phyloP scores from a whole-genome alignment of 2,797 vertebrate species.

The Picus viridis region DNA sequence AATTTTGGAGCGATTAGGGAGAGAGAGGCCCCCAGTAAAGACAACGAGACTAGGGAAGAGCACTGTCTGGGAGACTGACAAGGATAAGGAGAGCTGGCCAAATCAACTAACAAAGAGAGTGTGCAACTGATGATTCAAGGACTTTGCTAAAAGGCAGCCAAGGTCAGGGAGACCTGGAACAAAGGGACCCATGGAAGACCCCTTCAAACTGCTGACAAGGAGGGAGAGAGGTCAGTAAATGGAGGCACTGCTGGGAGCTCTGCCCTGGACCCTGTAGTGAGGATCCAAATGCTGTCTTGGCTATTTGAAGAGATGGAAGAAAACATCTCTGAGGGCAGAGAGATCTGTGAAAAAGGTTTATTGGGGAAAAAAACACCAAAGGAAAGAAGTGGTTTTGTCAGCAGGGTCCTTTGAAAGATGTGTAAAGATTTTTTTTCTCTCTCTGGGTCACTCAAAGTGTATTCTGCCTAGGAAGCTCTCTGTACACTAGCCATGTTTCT shows the following conservation, averaged over 20 bases:
- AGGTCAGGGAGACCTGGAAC: constrained; percentile 44
- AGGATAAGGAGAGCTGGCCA: constrained; percentile 14
- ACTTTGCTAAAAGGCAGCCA: constrained; percentile 25
- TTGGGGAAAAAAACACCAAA: background rate
- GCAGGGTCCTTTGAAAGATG: background rate
- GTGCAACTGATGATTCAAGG: background rate
- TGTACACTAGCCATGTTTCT: background rate
- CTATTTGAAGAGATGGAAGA: background rate
- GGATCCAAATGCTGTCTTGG: background rate
- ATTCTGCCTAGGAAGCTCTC: background rate
- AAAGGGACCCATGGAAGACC: constrained; percentile 8
- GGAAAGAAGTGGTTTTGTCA: background rate
- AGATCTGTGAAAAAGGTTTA: background rate
- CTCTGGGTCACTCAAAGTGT: background rate
- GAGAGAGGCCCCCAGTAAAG: background rate
- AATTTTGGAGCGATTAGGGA: constrained; percentile 19
- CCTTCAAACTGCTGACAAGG: constrained; percentile 22
- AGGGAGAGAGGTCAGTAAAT: background rate
- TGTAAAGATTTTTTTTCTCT: background rate
- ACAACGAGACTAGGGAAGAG: constrained; percentile 15
- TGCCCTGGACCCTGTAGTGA: background rate
- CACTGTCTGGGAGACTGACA: background rate
- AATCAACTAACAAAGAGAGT: constrained; percentile 27
- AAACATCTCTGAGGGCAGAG: background rate
- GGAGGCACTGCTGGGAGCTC: background rate